Evolutionary conservation across 2,888 invertebrate species (phyloP).

Genomic region (Mesoligia furuncula): DNA sequence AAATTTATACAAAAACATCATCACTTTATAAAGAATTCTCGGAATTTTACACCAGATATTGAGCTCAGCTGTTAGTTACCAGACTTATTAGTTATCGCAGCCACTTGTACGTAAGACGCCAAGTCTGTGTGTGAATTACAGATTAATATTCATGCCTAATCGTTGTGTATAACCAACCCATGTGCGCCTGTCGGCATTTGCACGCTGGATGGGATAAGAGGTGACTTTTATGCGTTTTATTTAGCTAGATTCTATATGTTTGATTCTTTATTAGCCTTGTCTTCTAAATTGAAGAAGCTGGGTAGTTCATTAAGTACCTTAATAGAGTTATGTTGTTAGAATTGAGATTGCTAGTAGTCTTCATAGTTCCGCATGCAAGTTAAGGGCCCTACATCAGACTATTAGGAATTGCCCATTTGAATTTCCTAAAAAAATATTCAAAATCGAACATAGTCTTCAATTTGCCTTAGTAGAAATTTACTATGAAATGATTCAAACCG

Average conservation of each 20-base stretch:
- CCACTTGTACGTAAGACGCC: constrained; percentile 22
- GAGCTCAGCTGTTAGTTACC: constrained; percentile 41
- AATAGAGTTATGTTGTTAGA: neutral
- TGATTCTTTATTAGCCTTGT: neutral
- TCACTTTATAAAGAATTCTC: constrained; percentile 44
- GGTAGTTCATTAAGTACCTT: neutral
- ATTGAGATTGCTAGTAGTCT: neutral
- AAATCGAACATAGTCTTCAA: neutral
- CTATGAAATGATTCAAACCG: constrained; percentile 25
- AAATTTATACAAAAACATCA: constrained; percentile 53
- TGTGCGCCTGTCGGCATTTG: constrained; percentile 15
- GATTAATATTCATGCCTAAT: constrained; percentile 49
- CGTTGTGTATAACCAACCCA: constrained; percentile 34
- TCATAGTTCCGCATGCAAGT: neutral
- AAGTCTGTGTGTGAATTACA: constrained; percentile 40
- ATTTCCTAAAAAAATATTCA: neutral
- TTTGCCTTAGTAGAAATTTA: neutral
- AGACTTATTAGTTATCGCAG: constrained; percentile 45
- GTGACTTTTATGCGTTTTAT: constrained; percentile 20
- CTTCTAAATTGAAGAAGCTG: neutral
- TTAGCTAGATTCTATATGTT: neutral
- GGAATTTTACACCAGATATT: constrained; percentile 42
- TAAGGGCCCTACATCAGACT: neutral
- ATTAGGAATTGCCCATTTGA: neutral
- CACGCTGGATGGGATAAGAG: constrained; percentile 14